A percentile compares a stretch with the other conserved stretches of the same genome.
These are phyloP conservation scores for Cephalopachus bancanus DNA, from an alignment of 2,797 vertebrate species.

Conservation along the genomic window DNA sequence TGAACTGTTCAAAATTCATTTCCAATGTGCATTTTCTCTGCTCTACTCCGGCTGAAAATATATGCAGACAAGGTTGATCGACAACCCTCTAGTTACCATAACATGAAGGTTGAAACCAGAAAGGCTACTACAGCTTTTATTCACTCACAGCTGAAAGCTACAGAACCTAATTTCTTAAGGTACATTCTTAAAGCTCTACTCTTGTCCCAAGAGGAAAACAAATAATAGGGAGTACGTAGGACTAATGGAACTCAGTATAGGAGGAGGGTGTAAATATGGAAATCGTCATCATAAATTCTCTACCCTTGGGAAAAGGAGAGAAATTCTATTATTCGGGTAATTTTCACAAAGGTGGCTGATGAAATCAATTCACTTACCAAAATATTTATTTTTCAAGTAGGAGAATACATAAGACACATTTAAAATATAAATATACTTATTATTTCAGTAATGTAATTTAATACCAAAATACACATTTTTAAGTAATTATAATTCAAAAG, in stretches of 20 bases:
- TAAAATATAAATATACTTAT: not conserved
- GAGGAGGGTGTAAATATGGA: constrained; percentile 58
- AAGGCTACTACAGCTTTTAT: constrained; percentile 65
- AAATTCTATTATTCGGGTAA: constrained; percentile 33
- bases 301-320: constrained; percentile 19
- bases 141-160: constrained; percentile 73
- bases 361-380: constrained; percentile 46
- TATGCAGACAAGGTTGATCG: constrained; percentile 79
- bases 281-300: constrained; percentile 39
- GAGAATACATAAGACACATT: not conserved
- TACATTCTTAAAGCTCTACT: constrained; percentile 66
- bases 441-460: no score
- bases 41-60: constrained; percentile 66
- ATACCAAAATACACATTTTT: not conserved
- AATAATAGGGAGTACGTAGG: constrained; percentile 67
- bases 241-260: constrained; percentile 55
- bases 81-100: constrained; percentile 72
- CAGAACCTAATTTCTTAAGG: constrained; percentile 71
- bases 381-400: not conserved
- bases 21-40: constrained; percentile 63
- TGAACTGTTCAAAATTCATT: constrained; percentile 82
- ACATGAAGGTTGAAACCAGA: constrained; percentile 64
- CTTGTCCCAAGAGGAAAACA: constrained; percentile 75
- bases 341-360: constrained; percentile 30
- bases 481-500: not conserved